Conservation (phyloP, 2,888 invertebrate species). For the Epinotia ramella region DNA sequence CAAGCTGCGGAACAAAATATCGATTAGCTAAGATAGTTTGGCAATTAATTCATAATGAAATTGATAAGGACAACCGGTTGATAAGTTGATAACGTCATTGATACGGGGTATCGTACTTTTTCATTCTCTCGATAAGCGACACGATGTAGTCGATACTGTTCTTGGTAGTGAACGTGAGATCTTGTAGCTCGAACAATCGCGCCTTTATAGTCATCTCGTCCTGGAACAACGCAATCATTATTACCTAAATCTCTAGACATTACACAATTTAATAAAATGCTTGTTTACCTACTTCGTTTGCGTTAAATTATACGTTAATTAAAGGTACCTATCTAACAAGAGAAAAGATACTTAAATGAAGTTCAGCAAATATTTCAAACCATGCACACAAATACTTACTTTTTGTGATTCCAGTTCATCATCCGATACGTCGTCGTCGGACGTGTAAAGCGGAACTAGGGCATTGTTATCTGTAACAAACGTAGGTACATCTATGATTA, state of each 20-base stretch:
- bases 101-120: conserved; percentile 68
- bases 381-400: conserved; percentile 53
- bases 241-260: not conserved
- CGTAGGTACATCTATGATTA: not conserved
- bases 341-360: not conserved
- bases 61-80: not conserved
- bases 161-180: conserved; percentile 79
- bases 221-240: conserved; percentile 55
- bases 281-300: not conserved
- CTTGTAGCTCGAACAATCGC: conserved; percentile 72
- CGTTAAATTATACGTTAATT: not conserved
- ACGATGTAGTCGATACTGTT: conserved; percentile 78
- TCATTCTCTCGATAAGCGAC: conserved; percentile 73
- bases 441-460: conserved; percentile 56
- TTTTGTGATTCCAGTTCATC: conserved; percentile 71
- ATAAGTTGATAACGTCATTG: conserved; percentile 8
- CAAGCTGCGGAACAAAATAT: conserved; percentile 65
- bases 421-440: conserved; percentile 70
- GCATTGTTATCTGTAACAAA: conserved; percentile 61
- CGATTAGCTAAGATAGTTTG: not conserved
- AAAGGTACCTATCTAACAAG: not conserved
- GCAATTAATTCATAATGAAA: conserved; percentile 5
- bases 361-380: not conserved
- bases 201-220: conserved; percentile 77
- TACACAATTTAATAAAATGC: conserved; percentile 11